Evolutionary conservation across 2,797 vertebrate species (phyloP), one percentile per base, ranked within the genome.

Genomic region (Hephaestus fuliginosus): DNA sequence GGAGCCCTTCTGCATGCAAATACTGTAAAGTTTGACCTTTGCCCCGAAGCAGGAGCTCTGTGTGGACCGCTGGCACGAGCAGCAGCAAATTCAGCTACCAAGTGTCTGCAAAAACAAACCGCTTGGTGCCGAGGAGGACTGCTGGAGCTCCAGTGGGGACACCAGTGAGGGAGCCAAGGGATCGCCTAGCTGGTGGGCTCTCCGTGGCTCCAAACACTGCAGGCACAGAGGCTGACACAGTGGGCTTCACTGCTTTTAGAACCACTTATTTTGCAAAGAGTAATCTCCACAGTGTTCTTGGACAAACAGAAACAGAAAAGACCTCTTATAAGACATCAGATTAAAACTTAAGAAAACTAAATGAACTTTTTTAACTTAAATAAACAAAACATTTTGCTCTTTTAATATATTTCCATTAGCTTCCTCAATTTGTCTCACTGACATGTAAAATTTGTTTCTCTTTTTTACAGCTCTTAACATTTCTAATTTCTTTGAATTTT

Each of bases 1-100:
- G 49, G 66, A 51, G 65, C 43, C 43, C 28, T 36, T 22, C 15
- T 55, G 64, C 63, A 81, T 68, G 3, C 52, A 77, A 39, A 58
- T 33, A 7, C 20, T 55, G 30, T 51, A 5, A 73, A 60, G 58
- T 81, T 52, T 0, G 25, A 79, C 75, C 75, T 70, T 86, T 62
- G 68, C 49, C 68, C 55, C 1, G 1, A 11, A 69, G 64, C 63
- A 17, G 36, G 25, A 68, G 63, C n/a, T 14, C 36, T 17, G 65
- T 22, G 61, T 52, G 17, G 33, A 66, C 51, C 41, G 36, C 41
- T 81, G 84, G 71, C 82, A 70, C 0, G 3, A 61, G 20, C 56
- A 65, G 70, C 64, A 53, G 56, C 44, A 33, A 11, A 60, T 44
- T 68, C 41, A 70, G 49, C 61, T 46, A 58, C 55, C 52, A 60